A percentile compares a stretch with the other conserved stretches of the same genome.
These are phyloP conservation scores for Eustalomyia histrio DNA, from an alignment of 2,888 invertebrate genomes.

Conservation along the genomic window DNA sequence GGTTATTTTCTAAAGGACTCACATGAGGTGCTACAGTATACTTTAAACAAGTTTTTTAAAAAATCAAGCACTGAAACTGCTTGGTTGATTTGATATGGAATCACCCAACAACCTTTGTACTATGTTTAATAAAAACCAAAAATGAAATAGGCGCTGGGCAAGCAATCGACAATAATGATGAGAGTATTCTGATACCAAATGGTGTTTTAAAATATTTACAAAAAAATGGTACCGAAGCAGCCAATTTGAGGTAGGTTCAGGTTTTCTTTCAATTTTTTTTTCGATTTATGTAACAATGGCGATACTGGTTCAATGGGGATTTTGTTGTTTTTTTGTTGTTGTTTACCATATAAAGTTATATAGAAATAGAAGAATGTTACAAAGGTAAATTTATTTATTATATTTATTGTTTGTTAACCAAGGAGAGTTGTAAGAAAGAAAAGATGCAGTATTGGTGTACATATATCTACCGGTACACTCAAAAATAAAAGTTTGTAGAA, in stretches of 20 bases:
- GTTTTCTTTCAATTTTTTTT: neutral
- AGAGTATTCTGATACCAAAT: too few species aligned
- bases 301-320: conserved; percentile 58
- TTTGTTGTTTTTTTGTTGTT: conserved; percentile 12
- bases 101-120: too few species aligned
- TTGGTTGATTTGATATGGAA: too few species aligned
- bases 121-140: neutral
- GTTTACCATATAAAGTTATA: conserved; percentile 50
- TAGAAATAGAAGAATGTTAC: conserved; percentile 36
- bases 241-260: conserved; percentile 6
- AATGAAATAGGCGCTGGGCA: too few species aligned
- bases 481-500: too few species aligned
- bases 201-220: too few species aligned
- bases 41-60: too few species aligned
- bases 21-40: too few species aligned
- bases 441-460: neutral
- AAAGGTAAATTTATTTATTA: conserved; percentile 49
- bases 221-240: neutral
- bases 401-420: conserved; percentile 58
- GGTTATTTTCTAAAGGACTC: too few species aligned
- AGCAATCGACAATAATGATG: too few species aligned
- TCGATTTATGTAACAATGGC: conserved; percentile 60
- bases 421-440: neutral
- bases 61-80: too few species aligned
- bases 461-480: too few species aligned